Percentiles rank a stretch among this genome's conserved stretches.
These are phyloP conservation scores for Dorcus hopei DNA, from an alignment of 2,888 invertebrate genomes.

Conservation along the genomic window DNA sequence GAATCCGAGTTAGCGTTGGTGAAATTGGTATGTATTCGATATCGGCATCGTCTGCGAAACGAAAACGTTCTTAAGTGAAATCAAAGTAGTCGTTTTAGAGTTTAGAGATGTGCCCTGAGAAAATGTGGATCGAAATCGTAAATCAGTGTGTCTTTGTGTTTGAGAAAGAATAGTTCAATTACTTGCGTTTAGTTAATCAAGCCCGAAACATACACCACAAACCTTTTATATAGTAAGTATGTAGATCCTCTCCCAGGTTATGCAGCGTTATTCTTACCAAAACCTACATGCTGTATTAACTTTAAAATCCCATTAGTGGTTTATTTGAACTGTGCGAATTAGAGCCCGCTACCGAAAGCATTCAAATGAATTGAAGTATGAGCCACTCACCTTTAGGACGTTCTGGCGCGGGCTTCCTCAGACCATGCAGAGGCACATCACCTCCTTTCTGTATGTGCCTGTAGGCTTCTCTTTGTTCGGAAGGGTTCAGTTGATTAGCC, in stretches of 20 bases:
- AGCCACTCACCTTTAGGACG: conserved; percentile 66
- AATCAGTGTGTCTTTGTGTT: not conserved
- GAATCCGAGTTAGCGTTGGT: conserved; percentile 75
- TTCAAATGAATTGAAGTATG: not conserved
- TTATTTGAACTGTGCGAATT: too few species aligned
- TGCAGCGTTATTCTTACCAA: not conserved
- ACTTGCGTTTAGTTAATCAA: not conserved
- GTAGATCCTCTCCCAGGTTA: not conserved
- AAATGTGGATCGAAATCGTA: not conserved
- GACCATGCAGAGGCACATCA: conserved; percentile 89
- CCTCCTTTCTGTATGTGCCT: conserved; percentile 89
- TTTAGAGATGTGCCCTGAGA: conserved; percentile 1
- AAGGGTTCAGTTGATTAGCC: conserved; percentile 68
- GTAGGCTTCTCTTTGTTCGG: conserved; percentile 83
- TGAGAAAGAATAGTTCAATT: conserved; percentile 9
- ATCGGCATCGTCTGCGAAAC: conserved; percentile 70
- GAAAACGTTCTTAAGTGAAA: conserved; percentile 22
- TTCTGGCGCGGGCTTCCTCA: conserved; percentile 87
- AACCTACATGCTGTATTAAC: too few species aligned
- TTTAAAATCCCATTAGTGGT: too few species aligned
- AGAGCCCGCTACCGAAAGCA: not conserved
- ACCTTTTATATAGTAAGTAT: conserved; percentile 3
- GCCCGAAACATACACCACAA: conserved; percentile 5
- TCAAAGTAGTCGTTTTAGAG: not conserved
- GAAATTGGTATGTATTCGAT: conserved; percentile 82